A percentile compares a stretch with the other conserved stretches of the same genome.
These are phyloP conservation scores for Microplitis deprimator DNA, from an alignment of 2,888 invertebrate genomes.

Conservation along the genomic window DNA sequence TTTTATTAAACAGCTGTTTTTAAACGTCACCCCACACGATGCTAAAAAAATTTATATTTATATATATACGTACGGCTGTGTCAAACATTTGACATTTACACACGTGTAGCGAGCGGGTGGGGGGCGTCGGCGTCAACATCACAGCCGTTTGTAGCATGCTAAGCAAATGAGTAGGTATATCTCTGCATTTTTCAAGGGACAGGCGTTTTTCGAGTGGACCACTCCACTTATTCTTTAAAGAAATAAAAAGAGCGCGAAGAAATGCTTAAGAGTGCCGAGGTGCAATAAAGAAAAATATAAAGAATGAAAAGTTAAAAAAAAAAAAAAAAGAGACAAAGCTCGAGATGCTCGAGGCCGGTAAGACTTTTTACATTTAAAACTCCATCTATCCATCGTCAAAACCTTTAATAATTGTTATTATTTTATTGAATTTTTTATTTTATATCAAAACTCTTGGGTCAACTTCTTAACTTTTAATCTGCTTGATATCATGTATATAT, in stretches of 20 bases:
- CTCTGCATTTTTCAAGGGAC: constrained; percentile 62
- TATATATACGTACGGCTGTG: constrained; percentile 23
- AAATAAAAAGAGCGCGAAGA: constrained; percentile 10
- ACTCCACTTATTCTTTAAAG: constrained; percentile 49
- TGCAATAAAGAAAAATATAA: constrained; percentile 37
- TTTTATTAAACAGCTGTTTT: background rate
- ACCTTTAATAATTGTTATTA: background rate
- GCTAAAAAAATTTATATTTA: background rate
- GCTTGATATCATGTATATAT: background rate
- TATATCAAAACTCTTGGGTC: background rate
- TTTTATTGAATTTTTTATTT: background rate
- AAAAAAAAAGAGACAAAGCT: background rate
- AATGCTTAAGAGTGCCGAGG: constrained; percentile 17
- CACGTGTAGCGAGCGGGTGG: constrained; percentile 25
- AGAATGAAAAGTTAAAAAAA: background rate
- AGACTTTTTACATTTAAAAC: background rate
- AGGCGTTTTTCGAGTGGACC: constrained; percentile 62
- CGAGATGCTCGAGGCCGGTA: background rate
- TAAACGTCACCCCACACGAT: background rate
- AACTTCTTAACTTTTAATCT: background rate
- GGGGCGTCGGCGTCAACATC: background rate
- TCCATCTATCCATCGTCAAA: background rate
- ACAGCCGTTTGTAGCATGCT: constrained; percentile 57
- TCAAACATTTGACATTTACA: background rate
- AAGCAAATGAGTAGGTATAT: constrained; percentile 61